Evolutionary conservation across 2,113 vertebrate species (phyloP), one percentile per base, ranked within the genome.

Genomic region (Sprattus sprattus): DNA sequence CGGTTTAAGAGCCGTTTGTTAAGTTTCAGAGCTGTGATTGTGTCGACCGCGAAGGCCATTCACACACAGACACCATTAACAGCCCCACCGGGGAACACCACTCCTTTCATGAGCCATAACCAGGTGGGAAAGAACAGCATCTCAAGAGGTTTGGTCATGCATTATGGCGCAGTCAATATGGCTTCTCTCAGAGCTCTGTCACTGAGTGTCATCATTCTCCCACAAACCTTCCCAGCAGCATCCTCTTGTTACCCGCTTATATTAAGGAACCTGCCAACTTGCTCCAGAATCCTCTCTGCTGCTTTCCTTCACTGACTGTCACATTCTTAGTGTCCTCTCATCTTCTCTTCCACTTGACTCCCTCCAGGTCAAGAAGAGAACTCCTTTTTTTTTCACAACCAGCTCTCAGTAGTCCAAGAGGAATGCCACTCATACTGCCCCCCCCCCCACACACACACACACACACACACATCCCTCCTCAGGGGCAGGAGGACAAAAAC

Each of bases 401-500:
- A 28, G 9, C 28, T 78, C 71, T 78, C 71, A 78, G 28, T 16
- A 78, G 71, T 15, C 71, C 28, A 39, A 78, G 25, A 78, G 71
- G 71, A 39, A 78, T 78, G 71, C 28, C 71, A 78, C 71, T 78
- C 71, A 39, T 60, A 52, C 2, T 2, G 32, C 11, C 64, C 64
- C 64, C n/a, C 52, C 64, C 9, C 64, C n/a, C n/a, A n/a, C n/a
- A n/a, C n/a, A n/a, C n/a, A n/a, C n/a, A n/a, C n/a, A n/a, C n/a
- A n/a, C 64, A 25, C 64, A 28, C 25, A 7, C 25, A 9, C 9
- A 39, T 3, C 28, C 28, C 32, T 6, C 71, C 81, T 32, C 47
- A 81, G 45, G 82, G 28, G 32, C 75, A 28, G n/a, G 67, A 82
- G 83, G 49, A 88, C 86, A 86, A 89, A 85, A 83, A 86, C 81